A percentile compares a stretch with the other conserved stretches of the same genome.
phyloP scores from a whole-genome alignment of 2,113 vertebrate species.

The Lepus europaeus region DNA sequence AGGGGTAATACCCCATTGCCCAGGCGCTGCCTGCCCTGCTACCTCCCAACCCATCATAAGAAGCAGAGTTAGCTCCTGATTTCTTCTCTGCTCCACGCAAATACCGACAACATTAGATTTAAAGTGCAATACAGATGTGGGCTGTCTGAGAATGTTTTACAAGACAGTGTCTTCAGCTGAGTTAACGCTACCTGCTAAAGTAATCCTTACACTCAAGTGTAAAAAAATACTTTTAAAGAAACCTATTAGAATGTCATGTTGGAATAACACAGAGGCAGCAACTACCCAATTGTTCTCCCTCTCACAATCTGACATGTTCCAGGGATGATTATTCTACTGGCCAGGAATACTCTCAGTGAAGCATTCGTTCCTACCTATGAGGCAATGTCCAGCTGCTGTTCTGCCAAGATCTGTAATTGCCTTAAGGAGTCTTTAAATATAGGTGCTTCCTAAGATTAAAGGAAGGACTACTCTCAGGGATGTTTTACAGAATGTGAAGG shows the following conservation, averaged over 20 bases:
- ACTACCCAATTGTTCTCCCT: neutral
- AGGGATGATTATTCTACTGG: neutral
- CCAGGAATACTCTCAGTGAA: neutral
- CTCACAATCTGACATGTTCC: neutral
- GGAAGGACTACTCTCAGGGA: neutral
- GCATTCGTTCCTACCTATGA: neutral
- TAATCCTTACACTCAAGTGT: neutral
- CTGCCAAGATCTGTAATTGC: neutral
- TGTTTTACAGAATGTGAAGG: neutral
- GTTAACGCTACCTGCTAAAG: neutral
- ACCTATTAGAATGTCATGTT: neutral
- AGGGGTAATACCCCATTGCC: neutral
- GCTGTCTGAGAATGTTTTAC: neutral
- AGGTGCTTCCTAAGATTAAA: neutral
- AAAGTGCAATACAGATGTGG: neutral
- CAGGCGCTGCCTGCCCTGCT: neutral
- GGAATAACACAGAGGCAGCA: neutral
- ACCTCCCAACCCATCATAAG: neutral
- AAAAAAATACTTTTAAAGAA: constrained; percentile 19
- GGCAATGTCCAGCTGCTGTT: neutral
- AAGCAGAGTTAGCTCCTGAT: neutral
- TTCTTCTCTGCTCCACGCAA: neutral
- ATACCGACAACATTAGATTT: neutral
- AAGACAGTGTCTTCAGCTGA: neutral
- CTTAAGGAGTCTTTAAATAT: neutral